Base-by-base conservation (phyloP, 1,140 invertebrate genomes). In the Hylyphantes graminicola region DNA sequence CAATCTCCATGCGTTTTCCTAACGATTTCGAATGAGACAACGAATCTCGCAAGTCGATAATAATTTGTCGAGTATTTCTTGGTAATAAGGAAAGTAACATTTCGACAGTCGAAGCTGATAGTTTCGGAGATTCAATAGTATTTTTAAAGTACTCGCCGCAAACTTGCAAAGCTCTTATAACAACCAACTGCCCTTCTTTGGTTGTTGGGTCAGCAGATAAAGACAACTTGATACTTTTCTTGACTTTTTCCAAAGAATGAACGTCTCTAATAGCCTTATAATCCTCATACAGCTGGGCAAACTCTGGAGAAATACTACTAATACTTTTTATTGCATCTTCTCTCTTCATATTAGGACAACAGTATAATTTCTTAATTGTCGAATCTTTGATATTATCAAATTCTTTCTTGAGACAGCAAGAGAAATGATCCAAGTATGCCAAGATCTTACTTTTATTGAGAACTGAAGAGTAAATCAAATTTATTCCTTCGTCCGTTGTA, bases 111-210 rank as follows among this genome's bases (percentile, higher is more conserved):
- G 17, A 10, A n/a, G 9, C 9, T 15, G 74, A 76, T 35, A 76
- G 35, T 11, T 76, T 76, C n/a, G 74, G 74, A 64, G 57, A 63
- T 63, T 63, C 57, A 15, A 76, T n/a, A 13, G 74, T 76, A 35
- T 63, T 51, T 50, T 76, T 76, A n/a, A 76, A 76, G 50, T 76
- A n/a, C 48, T 76, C 74, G 9, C 74, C 74, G 4, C 61, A 63
- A 7, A 76, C 35, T 48, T 76, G 57, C 17, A 76, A 48, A 13
- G 35, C n/a, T 54, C 57, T 76, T 55, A 50, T 48, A 50, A 76
- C 48, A 21, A 63, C 35, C 17, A 53, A 51, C 0, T 7, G 17
- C 53, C n/a, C 75, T 13, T 65, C 19, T 19, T 57, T 19, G 64
- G 61, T n/a, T 7, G 64, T 51, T 53, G 75, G 75, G 19, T 78